phyloP scores from a whole-genome alignment of 2,113 vertebrate genomes.

The Vimba vimba region DNA sequence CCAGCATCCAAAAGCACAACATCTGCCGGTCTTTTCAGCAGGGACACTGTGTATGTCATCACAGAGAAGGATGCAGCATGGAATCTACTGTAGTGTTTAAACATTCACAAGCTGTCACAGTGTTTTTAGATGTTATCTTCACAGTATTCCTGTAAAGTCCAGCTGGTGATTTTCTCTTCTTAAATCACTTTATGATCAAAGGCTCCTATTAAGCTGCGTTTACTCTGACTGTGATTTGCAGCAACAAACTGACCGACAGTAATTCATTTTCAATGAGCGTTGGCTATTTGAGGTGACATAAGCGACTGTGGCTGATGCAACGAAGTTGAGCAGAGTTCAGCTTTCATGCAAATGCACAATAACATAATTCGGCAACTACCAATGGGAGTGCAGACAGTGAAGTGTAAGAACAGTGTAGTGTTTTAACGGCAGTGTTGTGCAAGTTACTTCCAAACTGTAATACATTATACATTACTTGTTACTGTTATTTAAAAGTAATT shows the following conservation, averaged over 20 bases:
- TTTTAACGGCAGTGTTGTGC: no score
- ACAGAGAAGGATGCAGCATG: not conserved
- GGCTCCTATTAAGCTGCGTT: not conserved
- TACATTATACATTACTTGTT: no score
- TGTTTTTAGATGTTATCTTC: conserved; percentile 33
- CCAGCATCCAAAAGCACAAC: not conserved
- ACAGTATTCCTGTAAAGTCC: not conserved
- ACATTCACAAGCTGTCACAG: conserved; percentile 6
- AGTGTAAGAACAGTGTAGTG: not conserved
- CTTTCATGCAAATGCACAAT: not conserved
- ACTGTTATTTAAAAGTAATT: no score
- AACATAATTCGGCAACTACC: not conserved
- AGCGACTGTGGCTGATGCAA: not conserved
- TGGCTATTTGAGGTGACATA: not conserved
- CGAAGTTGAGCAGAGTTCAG: not conserved
- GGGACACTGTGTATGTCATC: not conserved
- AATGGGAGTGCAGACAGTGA: not conserved
- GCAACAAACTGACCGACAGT: not conserved
- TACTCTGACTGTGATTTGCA: conserved; percentile 23
- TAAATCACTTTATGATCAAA: conserved; percentile 39
- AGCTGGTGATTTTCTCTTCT: conserved; percentile 35
- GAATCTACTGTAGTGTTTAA: conserved; percentile 3
- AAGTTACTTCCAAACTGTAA: no score
- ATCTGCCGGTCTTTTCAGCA: not conserved
- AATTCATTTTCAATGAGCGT: not conserved